phyloP scores from a whole-genome alignment of 1,140 invertebrate genomes.

The Episyrphus balteatus region DNA sequence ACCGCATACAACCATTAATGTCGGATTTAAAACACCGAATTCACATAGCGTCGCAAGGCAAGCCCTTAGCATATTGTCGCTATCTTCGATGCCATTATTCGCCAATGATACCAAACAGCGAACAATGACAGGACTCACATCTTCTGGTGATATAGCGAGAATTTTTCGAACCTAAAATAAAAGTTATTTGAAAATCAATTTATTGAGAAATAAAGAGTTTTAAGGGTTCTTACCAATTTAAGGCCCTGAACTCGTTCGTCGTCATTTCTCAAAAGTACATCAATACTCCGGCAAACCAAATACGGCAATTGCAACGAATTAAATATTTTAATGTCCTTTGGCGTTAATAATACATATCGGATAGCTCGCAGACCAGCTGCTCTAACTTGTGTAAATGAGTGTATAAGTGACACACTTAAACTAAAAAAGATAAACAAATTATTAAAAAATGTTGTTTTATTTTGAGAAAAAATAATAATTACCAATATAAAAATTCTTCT shows the following conservation, averaged over 20 bases:
- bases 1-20: slow-evolving; percentile 66
- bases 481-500: slow-evolving; percentile 77
- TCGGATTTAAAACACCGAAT: slow-evolving; percentile 73
- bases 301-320: slow-evolving; percentile 71
- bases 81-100: slow-evolving; percentile 63
- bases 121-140: slow-evolving; percentile 44
- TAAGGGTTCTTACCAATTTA: slow-evolving; percentile 53
- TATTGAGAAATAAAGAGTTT: neutral
- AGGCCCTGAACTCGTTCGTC: slow-evolving; percentile 82
- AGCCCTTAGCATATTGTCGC: slow-evolving; percentile 66
- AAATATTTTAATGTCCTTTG: slow-evolving; percentile 64
- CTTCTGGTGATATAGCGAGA: slow-evolving; percentile 27
- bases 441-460: neutral
- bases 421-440: slow-evolving; percentile 39
- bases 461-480: slow-evolving; percentile 9
- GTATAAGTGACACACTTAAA: slow-evolving; percentile 67
- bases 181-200: too few species aligned
- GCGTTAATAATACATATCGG: slow-evolving; percentile 67
- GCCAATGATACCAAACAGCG: slow-evolving; percentile 71
- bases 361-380: slow-evolving; percentile 76
- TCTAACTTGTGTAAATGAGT: slow-evolving; percentile 79
- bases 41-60: slow-evolving; percentile 79
- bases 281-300: slow-evolving; percentile 65
- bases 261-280: slow-evolving; percentile 73
- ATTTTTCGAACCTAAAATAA: slow-evolving; percentile 25